A percentile compares a stretch with the other conserved stretches of the same genome.
Conservation (phyloP, 2,797 vertebrate genomes). For the Ctenopoma multispine region DNA sequence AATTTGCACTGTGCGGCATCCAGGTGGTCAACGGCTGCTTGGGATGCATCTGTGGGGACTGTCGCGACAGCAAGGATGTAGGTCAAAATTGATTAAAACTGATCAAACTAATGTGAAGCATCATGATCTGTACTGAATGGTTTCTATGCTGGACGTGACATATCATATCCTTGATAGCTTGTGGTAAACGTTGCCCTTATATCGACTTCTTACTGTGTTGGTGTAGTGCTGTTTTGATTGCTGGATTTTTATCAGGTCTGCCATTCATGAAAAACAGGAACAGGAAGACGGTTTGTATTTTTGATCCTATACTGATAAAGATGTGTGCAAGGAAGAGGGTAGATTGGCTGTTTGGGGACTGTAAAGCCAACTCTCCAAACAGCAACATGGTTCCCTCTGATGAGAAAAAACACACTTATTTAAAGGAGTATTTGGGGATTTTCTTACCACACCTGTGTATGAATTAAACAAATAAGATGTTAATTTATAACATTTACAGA, state of each 20-base stretch:
- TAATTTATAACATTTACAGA: no score
- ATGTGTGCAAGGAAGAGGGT: slow-evolving; percentile 10
- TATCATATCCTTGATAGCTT: no score
- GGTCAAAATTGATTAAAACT: slow-evolving; percentile 20
- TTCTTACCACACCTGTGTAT: no score
- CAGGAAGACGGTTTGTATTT: slow-evolving; percentile 16
- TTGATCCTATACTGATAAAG: slow-evolving; percentile 19
- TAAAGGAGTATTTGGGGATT: no score
- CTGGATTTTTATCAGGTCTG: slow-evolving; percentile 15
- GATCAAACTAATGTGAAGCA: background rate
- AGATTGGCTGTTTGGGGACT: background rate
- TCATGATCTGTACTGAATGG: background rate
- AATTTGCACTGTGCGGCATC: slow-evolving; percentile 86
- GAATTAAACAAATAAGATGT: no score
- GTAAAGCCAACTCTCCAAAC: background rate
- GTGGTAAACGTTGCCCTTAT: no score
- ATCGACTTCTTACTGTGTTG: background rate
- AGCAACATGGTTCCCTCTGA: background rate
- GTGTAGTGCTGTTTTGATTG: slow-evolving; percentile 10
- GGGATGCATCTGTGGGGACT: slow-evolving; percentile 90
- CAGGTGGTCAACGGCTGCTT: slow-evolving; percentile 91
- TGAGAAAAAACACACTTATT: background rate
- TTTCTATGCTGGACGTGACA: slow-evolving; percentile 3
- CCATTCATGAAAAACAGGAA: slow-evolving; percentile 41
- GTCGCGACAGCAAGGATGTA: slow-evolving; percentile 84